Evolutionary conservation across 2,797 vertebrate species (phyloP), one percentile per base, ranked within the genome.

Genomic region (Acanthurus lineatus): DNA sequence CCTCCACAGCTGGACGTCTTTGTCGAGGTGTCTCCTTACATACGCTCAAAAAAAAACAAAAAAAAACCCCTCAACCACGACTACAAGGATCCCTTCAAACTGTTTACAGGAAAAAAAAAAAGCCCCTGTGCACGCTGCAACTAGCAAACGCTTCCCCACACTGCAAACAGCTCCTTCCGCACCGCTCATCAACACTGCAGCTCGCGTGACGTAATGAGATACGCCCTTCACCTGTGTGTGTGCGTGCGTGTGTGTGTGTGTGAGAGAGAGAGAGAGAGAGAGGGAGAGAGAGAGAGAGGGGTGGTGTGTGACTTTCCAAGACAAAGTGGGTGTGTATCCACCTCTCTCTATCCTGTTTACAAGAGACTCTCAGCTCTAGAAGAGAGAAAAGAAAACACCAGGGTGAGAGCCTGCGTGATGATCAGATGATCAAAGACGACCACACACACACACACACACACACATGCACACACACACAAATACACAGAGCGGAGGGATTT

Each of bases 141-240:
- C 74, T 28, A 44, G 56, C 59, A 51, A 58, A 76, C 75, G 38
- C 47, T 59, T 12, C 19, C 66, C 40, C 54, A 56, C 67, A 69
- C 71, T 53, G 61, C 76, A 81, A 51, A 61, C 81, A 76, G 78
- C 85, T 90, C 77, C 82, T 84, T 87, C 86, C 87, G 76, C 87
- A 90, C 73, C 85, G 44, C 79, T 84, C 86, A 76, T 82, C 82
- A 57, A 69, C 44, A 20, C 81, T 16, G 84, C 88, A 79, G 88
- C 85, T 52, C 12, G 11, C 7, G 79, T 88, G 91, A 89, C 81
- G 90, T 74, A 81, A 90, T 77, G 42, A 87, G 86, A 92, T 83
- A 88, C 92, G 63, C 92, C 93, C 89, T 89, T 91, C 70, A 91
- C 89, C 91, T 91, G 91, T 4, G 51, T 53, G 79, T 64, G 71